phyloP scores from a whole-genome alignment of 2,113 vertebrate genomes.

The Procavia capensis region DNA sequence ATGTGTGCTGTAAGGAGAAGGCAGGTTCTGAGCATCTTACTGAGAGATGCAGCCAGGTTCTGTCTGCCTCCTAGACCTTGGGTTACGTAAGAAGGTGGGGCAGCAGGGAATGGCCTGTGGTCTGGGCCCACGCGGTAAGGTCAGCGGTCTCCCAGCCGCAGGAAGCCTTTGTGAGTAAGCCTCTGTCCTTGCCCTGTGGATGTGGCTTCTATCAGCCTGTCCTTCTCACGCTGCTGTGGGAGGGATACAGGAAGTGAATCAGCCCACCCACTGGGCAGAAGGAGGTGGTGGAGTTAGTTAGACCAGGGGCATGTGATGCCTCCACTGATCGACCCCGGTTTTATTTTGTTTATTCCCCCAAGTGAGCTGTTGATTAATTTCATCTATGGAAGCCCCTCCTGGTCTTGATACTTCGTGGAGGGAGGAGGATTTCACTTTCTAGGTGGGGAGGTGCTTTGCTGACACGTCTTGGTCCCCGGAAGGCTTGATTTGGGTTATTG shows the following conservation, averaged over 20 bases:
- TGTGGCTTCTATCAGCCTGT: background rate
- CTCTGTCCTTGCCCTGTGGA: background rate
- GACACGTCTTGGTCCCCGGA: background rate
- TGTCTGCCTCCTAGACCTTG: background rate
- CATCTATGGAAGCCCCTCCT: background rate
- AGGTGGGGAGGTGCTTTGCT: background rate
- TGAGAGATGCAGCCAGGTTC: background rate
- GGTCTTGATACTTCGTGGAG: conserved; percentile 40
- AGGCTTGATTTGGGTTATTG: background rate
- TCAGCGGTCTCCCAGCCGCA: background rate
- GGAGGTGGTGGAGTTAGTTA: background rate
- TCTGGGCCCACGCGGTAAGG: background rate
- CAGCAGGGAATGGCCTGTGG: background rate
- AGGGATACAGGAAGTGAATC: conserved; percentile 58
- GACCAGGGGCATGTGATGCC: background rate
- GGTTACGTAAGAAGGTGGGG: conserved; percentile 21
- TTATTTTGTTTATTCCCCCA: conserved; percentile 66
- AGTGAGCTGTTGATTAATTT: conserved; percentile 70
- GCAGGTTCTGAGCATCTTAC: background rate
- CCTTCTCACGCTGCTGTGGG: background rate
- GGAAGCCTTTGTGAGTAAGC: background rate
- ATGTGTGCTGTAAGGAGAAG: background rate
- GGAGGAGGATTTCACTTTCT: background rate
- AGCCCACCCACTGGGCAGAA: background rate
- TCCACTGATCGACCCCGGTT: background rate